Evolutionary conservation across 37 sponge, comb jelly and placozoan species (phyloP).

Genomic region (Dysidea cf. avara): DNA sequence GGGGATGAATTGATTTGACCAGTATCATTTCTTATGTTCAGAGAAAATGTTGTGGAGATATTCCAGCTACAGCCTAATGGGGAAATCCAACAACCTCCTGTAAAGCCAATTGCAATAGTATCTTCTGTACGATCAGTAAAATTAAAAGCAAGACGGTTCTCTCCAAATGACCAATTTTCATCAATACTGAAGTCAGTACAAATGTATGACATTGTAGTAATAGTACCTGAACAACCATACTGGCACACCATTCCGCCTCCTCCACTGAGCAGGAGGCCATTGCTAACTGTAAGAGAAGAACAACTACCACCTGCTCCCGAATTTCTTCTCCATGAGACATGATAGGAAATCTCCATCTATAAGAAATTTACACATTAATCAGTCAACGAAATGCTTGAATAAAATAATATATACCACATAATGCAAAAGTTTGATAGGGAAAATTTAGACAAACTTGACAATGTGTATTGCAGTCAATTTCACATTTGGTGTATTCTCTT

Average conservation of each 20-base stretch:
- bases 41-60: slow-evolving; percentile 16
- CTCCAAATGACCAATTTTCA: slow-evolving; percentile 54
- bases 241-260: slow-evolving; percentile 5
- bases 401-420: too few species aligned
- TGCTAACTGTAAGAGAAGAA: not conserved
- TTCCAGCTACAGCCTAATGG: slow-evolving; percentile 34
- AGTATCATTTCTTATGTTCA: slow-evolving; percentile 38
- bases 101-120: slow-evolving; percentile 19
- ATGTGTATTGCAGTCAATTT: too few species aligned
- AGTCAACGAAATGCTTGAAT: too few species aligned
- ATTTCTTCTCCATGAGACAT: slow-evolving; percentile 17
- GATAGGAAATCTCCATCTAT: slow-evolving; percentile 23
- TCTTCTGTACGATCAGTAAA: not conserved
- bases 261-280: not conserved
- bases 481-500: too few species aligned
- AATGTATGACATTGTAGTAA: slow-evolving; percentile 16
- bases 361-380: too few species aligned
- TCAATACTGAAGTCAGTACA: too few species aligned
- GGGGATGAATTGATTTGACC: slow-evolving; percentile 53
- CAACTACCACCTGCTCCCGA: not conserved
- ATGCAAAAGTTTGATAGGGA: too few species aligned
- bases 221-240: slow-evolving; percentile 25
- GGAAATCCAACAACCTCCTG: slow-evolving; percentile 28
- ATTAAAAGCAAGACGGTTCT: not conserved
- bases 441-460: too few species aligned